Conservation (phyloP, 2,888 invertebrate species). For the Oligia latruncula region DNA sequence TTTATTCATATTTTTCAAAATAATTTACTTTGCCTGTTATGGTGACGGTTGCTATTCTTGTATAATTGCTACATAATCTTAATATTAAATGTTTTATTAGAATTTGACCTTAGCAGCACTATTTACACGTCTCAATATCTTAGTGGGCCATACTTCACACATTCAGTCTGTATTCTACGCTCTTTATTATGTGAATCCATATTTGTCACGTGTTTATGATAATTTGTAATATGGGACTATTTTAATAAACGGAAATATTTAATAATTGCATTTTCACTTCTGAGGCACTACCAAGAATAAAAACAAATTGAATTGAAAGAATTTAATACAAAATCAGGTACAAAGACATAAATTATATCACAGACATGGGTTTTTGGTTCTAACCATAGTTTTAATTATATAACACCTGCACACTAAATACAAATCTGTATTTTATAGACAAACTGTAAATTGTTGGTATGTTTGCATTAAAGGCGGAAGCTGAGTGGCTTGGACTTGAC, state of each 20-base stretch:
- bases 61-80: conserved; percentile 11
- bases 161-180: conserved; percentile 35
- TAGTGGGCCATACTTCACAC: conserved; percentile 23
- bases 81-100: conserved; percentile 9
- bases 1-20: conserved; percentile 1
- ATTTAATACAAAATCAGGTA: conserved; percentile 72
- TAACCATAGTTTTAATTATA: conserved; percentile 56
- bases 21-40: neutral
- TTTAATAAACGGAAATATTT: conserved; percentile 73
- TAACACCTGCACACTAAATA: conserved; percentile 67
- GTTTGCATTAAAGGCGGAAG: conserved; percentile 90
- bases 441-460: conserved; percentile 80
- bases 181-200: conserved; percentile 28
- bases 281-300: conserved; percentile 22
- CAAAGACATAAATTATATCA: conserved; percentile 68
- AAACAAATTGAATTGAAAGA: conserved; percentile 31
- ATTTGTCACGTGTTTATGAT: conserved; percentile 54
- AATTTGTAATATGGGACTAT: conserved; percentile 71
- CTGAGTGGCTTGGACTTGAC: conserved; percentile 91
- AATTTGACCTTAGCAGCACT: conserved; percentile 6
- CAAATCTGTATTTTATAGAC: conserved; percentile 73
- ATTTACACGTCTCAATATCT: conserved; percentile 10
- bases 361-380: conserved; percentile 61
- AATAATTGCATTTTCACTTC: conserved; percentile 78
- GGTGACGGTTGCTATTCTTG: conserved; percentile 27